Evolutionary conservation across 2,797 vertebrate genomes (phyloP).

Genomic region (Myotis myotis): DNA sequence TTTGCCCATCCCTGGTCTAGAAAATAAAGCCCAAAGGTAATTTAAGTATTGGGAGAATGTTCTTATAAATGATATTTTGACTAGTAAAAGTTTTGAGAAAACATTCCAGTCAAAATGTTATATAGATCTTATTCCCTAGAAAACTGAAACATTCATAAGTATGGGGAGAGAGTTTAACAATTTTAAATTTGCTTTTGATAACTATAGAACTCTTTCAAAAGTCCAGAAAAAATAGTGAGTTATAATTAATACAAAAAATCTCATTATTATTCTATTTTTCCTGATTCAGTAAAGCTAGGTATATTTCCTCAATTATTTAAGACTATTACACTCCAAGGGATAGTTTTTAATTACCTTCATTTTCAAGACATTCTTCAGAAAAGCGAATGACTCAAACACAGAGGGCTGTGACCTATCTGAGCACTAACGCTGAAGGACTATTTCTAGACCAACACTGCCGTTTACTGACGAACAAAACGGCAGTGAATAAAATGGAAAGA

Average conservation of each 20-base stretch:
- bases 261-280: neutral
- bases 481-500: neutral
- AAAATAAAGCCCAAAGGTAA: neutral
- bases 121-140: neutral
- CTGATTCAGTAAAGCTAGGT: neutral
- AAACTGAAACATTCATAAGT: neutral
- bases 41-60: neutral
- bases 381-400: neutral
- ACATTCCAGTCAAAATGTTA: conserved; percentile 13
- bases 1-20: neutral
- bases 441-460: neutral
- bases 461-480: neutral
- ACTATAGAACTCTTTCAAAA: neutral
- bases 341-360: neutral
- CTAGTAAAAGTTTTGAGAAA: neutral
- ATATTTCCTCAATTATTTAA: conserved; percentile 20
- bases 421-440: neutral
- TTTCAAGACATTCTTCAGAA: conserved; percentile 6
- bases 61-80: conserved; percentile 20
- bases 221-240: neutral
- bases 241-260: neutral
- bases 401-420: neutral
- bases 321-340: neutral
- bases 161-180: neutral
- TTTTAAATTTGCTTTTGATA: conserved; percentile 18